Evolutionary conservation across 2,797 vertebrate genomes (phyloP), one percentile per base, ranked within the genome.

Genomic region (Crocodylus rhombifer): DNA sequence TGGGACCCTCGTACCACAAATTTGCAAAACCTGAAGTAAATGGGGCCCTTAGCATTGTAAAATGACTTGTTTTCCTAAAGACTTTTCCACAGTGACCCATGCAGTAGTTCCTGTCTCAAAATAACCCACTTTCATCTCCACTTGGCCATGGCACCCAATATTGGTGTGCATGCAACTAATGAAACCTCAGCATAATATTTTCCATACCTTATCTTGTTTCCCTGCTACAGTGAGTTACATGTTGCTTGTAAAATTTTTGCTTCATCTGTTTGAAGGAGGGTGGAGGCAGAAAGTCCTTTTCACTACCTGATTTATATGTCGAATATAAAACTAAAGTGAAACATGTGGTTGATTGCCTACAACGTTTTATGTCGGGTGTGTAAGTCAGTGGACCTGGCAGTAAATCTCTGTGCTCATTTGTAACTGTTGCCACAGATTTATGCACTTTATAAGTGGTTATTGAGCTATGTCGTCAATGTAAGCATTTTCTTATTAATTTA

Each of bases 281-380:
- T 67, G 75, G 81, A 79, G 71, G 92, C 82, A 89, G 86, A 61
- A 84, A 92, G 86, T 83, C 74, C 84, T 77, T 89, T 92, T 94
- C 83, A 83, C 81, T 74, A 88, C 87, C 83, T 95, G 94, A 96
- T 95, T 97, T 96, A 96, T 96, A 82, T 18, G 80, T 87, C 88
- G 92, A 94, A 96, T 95, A 92, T 91, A 90, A 92, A 96, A 85
- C 90, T 94, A 82, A 96, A 96, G 91, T 90, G 95, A 95, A 96
- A 94, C 93, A 94, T 91, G 89, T 95, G 95, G 92, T 91, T 84
- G 91, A 85, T 93, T 91, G 89, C 90, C 94, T 95, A 89, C 93
- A 92, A 90, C 94, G 84, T 96, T 96, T 96, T 95, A 95, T 94
- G 91, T 95, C 95, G 95, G 94, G 94, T 96, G 94, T 90, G 92